Evolutionary conservation across 2,888 invertebrate species (phyloP), one percentile per base, ranked within the genome.

Genomic region (Synanthedon tipuliformis): DNA sequence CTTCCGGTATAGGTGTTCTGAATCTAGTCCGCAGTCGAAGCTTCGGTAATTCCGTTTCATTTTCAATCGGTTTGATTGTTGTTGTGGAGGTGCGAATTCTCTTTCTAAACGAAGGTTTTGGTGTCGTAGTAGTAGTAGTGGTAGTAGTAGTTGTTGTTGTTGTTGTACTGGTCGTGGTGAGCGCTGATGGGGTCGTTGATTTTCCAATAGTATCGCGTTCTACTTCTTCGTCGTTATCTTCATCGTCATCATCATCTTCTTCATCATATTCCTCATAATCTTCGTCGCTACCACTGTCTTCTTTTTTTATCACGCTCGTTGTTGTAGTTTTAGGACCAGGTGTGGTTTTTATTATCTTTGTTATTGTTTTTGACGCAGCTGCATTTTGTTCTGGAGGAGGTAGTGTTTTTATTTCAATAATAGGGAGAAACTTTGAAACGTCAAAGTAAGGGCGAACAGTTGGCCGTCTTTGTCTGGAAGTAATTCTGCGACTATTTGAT

Each of bases 11-110:
- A 41, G 70, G 65, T 53, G 72, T 72, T 13, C 75, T 63, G 48
- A 86, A 85, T 58, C 83, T 69, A 13, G 85, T 85, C 5, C 76
- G 63, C 51, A 84, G 59, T 52, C 67, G 68, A 13, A 86, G 57
- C 59, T 71, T 78, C 48, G 73, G 71, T 13, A 59, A 52, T 56
- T 69, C 67, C 15, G 57, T 54, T 56, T 65, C 65, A 40, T 58
- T 52, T 48, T 57, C 61, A 11, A 55, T 13, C 18, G 68, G 58
- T 55, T 62, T 66, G 53, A 61, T 58, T 18, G 76, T 74, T 27
- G 74, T 71, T 18, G 71, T 62, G 34, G 69, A 61, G 15, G 59
- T 59, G 62, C 64, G 66, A 55, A 57, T 66, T 41, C 56, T 57
- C 59, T 64, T 71, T 57, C 67, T 67, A 50, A 72, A 69, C 40